A percentile compares a stretch with the other conserved stretches of the same genome.
Conservation (phyloP, 2,888 invertebrate species). For the Gryllus longicercus region DNA sequence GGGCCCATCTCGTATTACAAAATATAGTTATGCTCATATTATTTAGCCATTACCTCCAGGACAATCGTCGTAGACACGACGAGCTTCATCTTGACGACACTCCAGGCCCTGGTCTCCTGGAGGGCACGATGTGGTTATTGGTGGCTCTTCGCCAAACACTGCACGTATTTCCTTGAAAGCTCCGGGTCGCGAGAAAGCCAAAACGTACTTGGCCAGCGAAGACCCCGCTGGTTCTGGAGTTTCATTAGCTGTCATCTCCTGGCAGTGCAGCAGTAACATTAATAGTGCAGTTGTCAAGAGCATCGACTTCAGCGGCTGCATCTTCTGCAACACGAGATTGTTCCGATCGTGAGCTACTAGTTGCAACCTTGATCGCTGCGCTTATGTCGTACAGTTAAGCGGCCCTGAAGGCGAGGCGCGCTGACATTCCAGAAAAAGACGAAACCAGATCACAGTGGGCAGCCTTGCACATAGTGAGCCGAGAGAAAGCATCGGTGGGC, state of each 20-base stretch:
- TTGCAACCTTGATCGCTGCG: neutral
- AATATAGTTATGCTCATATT: too few species aligned
- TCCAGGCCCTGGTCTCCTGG: constrained; percentile 47
- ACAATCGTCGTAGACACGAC: constrained; percentile 46
- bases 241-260: neutral
- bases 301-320: neutral
- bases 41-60: constrained; percentile 44
- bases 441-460: constrained; percentile 17
- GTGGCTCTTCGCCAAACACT: constrained; percentile 35
- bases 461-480: neutral
- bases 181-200: constrained; percentile 47
- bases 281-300: neutral
- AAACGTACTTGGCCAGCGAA: constrained; percentile 45
- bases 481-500: neutral
- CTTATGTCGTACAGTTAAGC: neutral
- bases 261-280: too few species aligned
- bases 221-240: constrained; percentile 24
- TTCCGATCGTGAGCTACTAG: neutral
- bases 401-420: neutral
- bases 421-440: constrained; percentile 11
- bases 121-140: constrained; percentile 43
- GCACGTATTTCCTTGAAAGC: constrained; percentile 43
- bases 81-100: constrained; percentile 47
- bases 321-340: neutral
- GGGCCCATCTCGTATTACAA: too few species aligned